Evolutionary conservation across 2,797 vertebrate species (phyloP), one percentile per base, ranked within the genome.

Genomic region (Danio kyathit): DNA sequence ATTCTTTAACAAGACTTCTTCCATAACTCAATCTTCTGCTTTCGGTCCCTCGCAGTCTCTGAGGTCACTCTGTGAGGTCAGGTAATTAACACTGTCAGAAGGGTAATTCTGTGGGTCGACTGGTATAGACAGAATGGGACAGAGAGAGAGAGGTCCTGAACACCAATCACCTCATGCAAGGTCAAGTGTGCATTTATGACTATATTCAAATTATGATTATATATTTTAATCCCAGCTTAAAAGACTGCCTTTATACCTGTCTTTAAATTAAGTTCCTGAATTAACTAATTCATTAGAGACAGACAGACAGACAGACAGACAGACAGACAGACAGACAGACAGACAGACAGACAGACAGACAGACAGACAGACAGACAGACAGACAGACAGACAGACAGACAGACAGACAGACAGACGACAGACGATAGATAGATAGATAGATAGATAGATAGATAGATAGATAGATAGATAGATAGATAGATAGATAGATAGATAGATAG

Each of bases 81-180:
- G 21, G 59, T 49, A 49, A 64, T 71, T 71, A 82, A 71, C 73
- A 57, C 46, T 29, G 56, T 46, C 11, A 9, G 7, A 19, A 52
- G 46, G 52, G 49, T 75, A 44, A 76, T 51, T 44, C 74, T 19
- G 17, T 51, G 49, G 48, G 66, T 70, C 16, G 29, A 38, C 59
- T n/a, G n/a, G 44, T 19, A 38, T 56, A 19, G 51, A 72, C 13
- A 14, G 51, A 56, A 43, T n/a, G 43, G 69, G 40, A 56, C 4
- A 56, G 38, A 19, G 13, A 71, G 38, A 13, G 48, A 29, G 29
- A 29, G 29, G 29, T 17, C 14, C 29, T n/a, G 11, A 17, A 54
- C 4, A 16, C 1, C 64, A 48, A 48, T 29, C 12, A 5, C 29
- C 14, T 54, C 16, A 44, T 44, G 43, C 8, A 44, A 57, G 40